These are phyloP conservation scores for Macquaria ambigua DNA, from an alignment of 2,113 vertebrate species.

Conservation along the genomic window DNA sequence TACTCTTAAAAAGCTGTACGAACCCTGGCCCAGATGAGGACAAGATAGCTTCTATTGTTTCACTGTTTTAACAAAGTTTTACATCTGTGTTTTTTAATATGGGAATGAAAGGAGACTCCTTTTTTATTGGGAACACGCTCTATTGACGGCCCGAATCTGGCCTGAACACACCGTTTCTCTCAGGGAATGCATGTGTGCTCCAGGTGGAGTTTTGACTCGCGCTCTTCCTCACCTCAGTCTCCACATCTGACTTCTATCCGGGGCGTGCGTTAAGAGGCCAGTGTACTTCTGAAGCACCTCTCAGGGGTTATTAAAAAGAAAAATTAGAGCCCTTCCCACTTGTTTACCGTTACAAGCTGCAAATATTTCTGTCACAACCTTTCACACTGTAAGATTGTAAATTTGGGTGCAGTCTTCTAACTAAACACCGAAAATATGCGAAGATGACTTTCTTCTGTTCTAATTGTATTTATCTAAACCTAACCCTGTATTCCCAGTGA, in stretches of 20 bases:
- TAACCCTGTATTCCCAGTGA: neutral
- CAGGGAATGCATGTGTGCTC: conserved; percentile 42
- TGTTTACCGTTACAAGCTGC: conserved; percentile 24
- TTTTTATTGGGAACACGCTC: conserved; percentile 12
- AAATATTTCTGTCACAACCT: conserved; percentile 29
- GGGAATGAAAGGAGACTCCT: conserved; percentile 14
- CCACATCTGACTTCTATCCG: conserved; percentile 40
- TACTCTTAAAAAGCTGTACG: too few species aligned
- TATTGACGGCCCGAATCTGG: conserved; percentile 33
- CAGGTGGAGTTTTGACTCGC: conserved; percentile 54
- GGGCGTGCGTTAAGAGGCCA: neutral
- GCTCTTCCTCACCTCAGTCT: conserved; percentile 17
- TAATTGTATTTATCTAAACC: neutral
- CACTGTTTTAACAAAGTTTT: neutral
- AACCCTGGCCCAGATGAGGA: neutral
- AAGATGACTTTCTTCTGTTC: neutral
- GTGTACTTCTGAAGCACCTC: neutral
- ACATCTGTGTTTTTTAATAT: conserved; percentile 6
- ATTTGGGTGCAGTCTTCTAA: conserved; percentile 20
- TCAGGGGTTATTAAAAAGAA: neutral
- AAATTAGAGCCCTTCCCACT: neutral
- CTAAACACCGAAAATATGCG: conserved; percentile 16
- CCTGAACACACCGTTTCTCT: neutral
- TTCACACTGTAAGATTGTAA: neutral
- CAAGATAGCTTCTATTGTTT: neutral